phyloP scores from a whole-genome alignment of 2,113 vertebrate genomes.

The Galemys pyrenaicus region DNA sequence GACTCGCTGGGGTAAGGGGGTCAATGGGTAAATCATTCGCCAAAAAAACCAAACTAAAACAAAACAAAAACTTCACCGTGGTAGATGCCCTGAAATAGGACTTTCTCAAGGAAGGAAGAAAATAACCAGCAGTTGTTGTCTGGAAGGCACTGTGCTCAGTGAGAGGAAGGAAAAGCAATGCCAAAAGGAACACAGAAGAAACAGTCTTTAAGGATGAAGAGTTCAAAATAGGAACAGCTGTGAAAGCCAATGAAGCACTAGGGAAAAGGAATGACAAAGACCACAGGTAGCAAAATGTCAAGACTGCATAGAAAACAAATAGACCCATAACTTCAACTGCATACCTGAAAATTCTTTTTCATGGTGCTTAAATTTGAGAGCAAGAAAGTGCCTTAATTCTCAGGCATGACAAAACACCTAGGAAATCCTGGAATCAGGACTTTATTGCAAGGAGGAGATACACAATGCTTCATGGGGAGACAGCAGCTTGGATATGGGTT shows the following conservation, averaged over 20 bases:
- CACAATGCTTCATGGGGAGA: not conserved
- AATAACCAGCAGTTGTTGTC: not conserved
- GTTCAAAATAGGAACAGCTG: not conserved
- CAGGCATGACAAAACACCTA: not conserved
- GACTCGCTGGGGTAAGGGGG: not conserved
- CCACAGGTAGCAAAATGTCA: not conserved
- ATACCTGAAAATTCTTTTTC: not conserved
- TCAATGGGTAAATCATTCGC: constrained; percentile 37
- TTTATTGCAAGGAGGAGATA: not conserved
- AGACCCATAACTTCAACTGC: not conserved
- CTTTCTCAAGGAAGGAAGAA: constrained; percentile 55
- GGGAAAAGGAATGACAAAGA: not conserved
- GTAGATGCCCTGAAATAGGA: not conserved
- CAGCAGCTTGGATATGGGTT: not conserved
- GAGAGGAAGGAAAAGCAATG: not conserved
- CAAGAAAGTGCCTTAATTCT: not conserved
- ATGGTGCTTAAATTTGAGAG: not conserved
- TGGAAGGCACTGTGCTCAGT: not conserved
- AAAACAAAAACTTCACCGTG: not conserved
- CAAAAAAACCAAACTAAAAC: not conserved
- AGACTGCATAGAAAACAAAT: not conserved
- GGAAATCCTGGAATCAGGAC: not conserved
- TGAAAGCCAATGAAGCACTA: not conserved
- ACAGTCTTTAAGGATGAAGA: not conserved
- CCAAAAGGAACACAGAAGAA: not conserved